Conservation (phyloP, 2,113 vertebrate genomes). For the Austrofundulus limnaeus region DNA sequence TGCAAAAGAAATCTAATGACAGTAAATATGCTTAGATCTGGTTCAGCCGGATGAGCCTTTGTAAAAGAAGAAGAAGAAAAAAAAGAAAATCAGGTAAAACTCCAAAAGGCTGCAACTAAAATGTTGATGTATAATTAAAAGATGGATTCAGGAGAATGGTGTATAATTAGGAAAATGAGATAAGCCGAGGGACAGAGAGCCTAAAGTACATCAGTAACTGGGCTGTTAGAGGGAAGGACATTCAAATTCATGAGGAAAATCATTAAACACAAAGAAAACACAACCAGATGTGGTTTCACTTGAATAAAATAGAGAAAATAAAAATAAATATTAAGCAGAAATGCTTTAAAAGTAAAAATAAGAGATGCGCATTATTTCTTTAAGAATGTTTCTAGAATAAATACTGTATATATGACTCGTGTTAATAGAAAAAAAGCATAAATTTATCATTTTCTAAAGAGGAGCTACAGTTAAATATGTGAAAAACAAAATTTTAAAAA, state of each 20-base stretch:
- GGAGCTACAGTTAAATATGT: constrained; percentile 8
- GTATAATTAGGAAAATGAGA: constrained; percentile 49
- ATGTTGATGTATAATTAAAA: constrained; percentile 47
- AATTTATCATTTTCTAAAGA: constrained; percentile 43
- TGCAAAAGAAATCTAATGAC: constrained; percentile 33
- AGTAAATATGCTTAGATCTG: constrained; percentile 1
- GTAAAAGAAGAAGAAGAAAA: too few species aligned
- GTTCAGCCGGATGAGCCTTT: constrained; percentile 20
- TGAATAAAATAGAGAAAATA: constrained; percentile 8
- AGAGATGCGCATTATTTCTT: constrained; percentile 3
- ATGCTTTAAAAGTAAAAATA: constrained; percentile 2
- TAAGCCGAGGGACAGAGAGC: constrained; percentile 11
- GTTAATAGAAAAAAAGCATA: constrained; percentile 12
- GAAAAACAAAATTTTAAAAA: constrained; percentile 13
- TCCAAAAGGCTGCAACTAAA: constrained; percentile 32
- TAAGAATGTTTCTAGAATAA: constrained; percentile 9
- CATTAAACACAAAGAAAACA: constrained; percentile 36
- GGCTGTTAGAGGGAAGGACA: constrained; percentile 33
- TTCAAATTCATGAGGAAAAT: constrained; percentile 26
- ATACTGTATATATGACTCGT: constrained; percentile 14
- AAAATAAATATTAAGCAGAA: background rate
- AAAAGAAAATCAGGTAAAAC: constrained; percentile 40
- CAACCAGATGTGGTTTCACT: constrained; percentile 19
- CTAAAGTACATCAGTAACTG: constrained; percentile 34
- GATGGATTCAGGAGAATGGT: constrained; percentile 22